phyloP scores from a whole-genome alignment of 2,888 invertebrate species.

The Myathropa florea region DNA sequence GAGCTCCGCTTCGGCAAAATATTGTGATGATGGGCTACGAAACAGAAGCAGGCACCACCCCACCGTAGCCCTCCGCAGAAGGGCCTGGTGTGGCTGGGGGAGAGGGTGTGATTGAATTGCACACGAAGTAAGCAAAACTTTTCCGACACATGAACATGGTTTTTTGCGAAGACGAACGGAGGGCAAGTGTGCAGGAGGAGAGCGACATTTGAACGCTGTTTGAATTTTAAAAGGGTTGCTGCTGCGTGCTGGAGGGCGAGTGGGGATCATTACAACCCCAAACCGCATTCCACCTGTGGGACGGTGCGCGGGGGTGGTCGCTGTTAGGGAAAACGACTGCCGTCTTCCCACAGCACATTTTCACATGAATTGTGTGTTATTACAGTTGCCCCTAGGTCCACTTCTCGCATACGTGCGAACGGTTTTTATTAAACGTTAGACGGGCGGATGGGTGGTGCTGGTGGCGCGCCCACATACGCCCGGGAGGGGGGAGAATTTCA shows the following conservation, averaged over 20 bases:
- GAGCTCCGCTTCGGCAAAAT: constrained; percentile 29
- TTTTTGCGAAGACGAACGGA: background rate
- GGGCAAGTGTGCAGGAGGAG: background rate
- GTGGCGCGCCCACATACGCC: background rate
- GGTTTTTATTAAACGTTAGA: constrained; percentile 66
- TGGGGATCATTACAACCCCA: constrained; percentile 51
- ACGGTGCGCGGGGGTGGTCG: background rate
- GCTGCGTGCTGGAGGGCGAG: background rate
- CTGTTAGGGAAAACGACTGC: too few species aligned
- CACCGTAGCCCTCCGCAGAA: too few species aligned
- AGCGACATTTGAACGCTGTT: constrained; percentile 49
- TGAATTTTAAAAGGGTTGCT: constrained; percentile 61
- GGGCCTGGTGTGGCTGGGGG: too few species aligned
- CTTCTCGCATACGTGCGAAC: constrained; percentile 66
- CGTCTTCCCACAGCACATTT: too few species aligned
- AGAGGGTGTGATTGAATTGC: constrained; percentile 23
- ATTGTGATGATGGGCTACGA: constrained; percentile 43
- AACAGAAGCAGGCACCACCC: background rate
- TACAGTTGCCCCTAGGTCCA: constrained; percentile 66
- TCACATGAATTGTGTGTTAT: constrained; percentile 57
- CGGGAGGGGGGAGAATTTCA: background rate
- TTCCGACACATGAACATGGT: constrained; percentile 62
- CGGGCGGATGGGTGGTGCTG: background rate
- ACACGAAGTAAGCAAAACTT: constrained; percentile 59
- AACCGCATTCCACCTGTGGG: background rate